Evolutionary conservation across 2,797 vertebrate species (phyloP), one percentile per base, ranked within the genome.

Genomic region (Lepus oiostolus): DNA sequence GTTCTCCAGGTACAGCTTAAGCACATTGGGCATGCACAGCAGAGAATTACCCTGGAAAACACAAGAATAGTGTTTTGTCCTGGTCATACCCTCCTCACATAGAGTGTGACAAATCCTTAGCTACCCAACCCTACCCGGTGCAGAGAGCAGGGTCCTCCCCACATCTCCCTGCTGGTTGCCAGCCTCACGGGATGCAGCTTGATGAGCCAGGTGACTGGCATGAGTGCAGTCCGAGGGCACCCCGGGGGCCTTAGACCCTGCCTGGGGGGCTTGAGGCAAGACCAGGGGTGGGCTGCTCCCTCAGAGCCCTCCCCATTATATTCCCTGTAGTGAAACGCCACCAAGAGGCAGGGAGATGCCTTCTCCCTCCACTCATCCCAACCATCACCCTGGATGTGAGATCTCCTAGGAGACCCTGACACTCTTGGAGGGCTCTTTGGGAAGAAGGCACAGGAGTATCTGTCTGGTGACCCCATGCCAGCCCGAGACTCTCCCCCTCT

Each of bases 1-100:
- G 0, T 99, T 99, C 98, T 99, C 99, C 98, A 99, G 98, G 97
- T 99, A 99, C 9, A 99, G 99, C 98, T 99, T 99, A 96, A 99
- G 99, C 72, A 99, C 99, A 0, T 99, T 99, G 28, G 99, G 99
- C 98, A 99, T 99, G 94, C 99, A 99, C 84, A 99, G 98, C 97
- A 99, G 99, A 85, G 99, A 99, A 98, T 99, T 99, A 38, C 99
- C 99, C 99, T 99, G 98, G 54, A 97, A 96, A 90, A 98, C 72
- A 97, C n/a, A 97, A 96, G 94, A 58, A 90, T 50, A 13, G 89
- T 7, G 24, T 90, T 70, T 74, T 50, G 0, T 0, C 4, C 13
- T 70, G 5, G 47, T 58, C 28, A 62, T 26, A 70, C 16, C 52
- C 22, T 84, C 24, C 35, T 65, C 35, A 16, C 14, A 50, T 22